Evolutionary conservation across 2,113 vertebrate species (phyloP).

Genomic region (Melanocharis versteri): DNA sequence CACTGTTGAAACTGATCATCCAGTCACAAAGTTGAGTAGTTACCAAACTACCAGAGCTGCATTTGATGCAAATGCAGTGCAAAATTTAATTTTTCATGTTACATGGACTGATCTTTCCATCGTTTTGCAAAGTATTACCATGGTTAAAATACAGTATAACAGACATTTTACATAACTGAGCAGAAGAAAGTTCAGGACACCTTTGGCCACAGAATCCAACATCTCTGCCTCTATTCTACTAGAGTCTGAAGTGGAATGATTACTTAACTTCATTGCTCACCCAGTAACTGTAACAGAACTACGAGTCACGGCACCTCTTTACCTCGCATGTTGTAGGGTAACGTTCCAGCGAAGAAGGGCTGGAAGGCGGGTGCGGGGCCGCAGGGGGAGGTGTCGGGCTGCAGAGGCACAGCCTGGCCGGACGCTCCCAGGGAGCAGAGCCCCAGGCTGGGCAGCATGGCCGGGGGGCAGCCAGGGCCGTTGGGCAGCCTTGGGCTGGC

Average conservation of each 20-base stretch:
- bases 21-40: background rate
- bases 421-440: background rate
- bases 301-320: background rate
- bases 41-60: background rate
- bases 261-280: background rate
- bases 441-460: background rate
- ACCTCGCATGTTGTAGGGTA: conserved; percentile 85
- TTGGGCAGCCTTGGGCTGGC: background rate
- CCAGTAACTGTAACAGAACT: background rate
- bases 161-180: background rate
- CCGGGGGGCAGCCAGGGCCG: accelerated
- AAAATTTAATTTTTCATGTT: background rate
- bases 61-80: background rate
- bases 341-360: conserved; percentile 84
- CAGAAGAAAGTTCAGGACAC: background rate
- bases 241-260: background rate
- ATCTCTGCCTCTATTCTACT: background rate
- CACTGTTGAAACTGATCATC: background rate
- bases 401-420: background rate
- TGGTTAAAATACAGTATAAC: background rate
- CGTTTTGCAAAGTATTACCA: background rate
- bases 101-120: background rate
- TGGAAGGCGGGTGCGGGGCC: conserved; percentile 76
- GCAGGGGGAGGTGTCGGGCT: conserved; percentile 38
- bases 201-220: background rate